A percentile compares a stretch with the other conserved stretches of the same genome.
These are phyloP conservation scores for Orestias chungarensis DNA, from an alignment of 2,797 vertebrate genomes.

Conservation along the genomic window DNA sequence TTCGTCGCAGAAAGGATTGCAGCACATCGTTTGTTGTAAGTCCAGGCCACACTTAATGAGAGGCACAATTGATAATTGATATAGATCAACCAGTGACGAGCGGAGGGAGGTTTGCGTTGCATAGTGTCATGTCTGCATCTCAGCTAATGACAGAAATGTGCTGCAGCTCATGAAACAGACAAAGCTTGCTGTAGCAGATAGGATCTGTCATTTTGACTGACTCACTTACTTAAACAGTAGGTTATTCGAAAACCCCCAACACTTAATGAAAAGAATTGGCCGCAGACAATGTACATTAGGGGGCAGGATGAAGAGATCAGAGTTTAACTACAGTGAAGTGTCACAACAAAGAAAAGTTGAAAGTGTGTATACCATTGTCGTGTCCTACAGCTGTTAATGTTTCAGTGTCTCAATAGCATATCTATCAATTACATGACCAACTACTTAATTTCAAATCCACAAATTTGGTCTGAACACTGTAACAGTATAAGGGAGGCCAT, in stretches of 20 bases:
- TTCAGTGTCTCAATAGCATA: too few species aligned
- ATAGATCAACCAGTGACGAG: conserved; percentile 47
- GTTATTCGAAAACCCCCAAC: conserved; percentile 32
- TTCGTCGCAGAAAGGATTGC: conserved; percentile 52
- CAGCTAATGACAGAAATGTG: conserved; percentile 67
- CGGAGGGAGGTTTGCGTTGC: conserved; percentile 6
- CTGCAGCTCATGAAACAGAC: conserved; percentile 55
- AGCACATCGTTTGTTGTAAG: conserved; percentile 59
- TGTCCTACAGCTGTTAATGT: too few species aligned
- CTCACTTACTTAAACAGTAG: conserved; percentile 56
- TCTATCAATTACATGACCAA: too few species aligned
- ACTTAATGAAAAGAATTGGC: conserved; percentile 7
- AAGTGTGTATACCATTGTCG: neutral
- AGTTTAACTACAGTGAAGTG: conserved; percentile 4
- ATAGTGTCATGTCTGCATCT: conserved; percentile 30
- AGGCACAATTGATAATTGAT: conserved; percentile 64
- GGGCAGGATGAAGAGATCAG: conserved; percentile 16
- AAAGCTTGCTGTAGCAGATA: conserved; percentile 41
- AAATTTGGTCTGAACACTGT: neutral
- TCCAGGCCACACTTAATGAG: conserved; percentile 40
- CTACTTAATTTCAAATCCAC: neutral
- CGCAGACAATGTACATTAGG: neutral
- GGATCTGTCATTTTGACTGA: conserved; percentile 24
- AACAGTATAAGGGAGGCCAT: too few species aligned
- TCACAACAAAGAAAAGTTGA: conserved; percentile 8